Conservation (phyloP, 2,888 invertebrate species). For the Drosophila neonasuta region DNA sequence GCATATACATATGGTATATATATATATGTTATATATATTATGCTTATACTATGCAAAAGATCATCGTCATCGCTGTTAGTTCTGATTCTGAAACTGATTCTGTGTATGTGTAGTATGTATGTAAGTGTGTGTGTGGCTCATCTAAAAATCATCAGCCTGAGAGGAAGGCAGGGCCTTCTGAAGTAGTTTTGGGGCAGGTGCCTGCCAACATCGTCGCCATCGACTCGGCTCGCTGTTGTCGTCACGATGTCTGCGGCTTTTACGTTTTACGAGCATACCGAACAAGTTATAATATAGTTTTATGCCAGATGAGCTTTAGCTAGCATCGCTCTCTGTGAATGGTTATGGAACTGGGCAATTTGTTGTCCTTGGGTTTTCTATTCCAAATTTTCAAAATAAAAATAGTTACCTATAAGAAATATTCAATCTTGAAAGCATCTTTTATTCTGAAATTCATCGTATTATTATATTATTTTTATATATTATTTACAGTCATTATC, state of each 20-base stretch:
- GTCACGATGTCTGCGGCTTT: slow-evolving; percentile 72
- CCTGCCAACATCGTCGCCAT: background rate
- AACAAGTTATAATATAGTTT: slow-evolving; percentile 45
- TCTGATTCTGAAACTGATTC: slow-evolving; percentile 16
- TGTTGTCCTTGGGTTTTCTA: slow-evolving; percentile 1
- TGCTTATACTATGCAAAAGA: slow-evolving; percentile 59
- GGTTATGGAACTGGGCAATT: slow-evolving; percentile 11
- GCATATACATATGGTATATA: too few species aligned
- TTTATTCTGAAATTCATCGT: too few species aligned
- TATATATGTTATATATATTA: slow-evolving; percentile 4
- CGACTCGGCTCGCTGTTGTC: slow-evolving; percentile 51
- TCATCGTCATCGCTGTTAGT: slow-evolving; percentile 59
- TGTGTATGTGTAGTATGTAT: background rate
- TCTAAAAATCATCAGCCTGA: slow-evolving; percentile 32
- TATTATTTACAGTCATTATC: too few species aligned
- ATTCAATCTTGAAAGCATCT: too few species aligned
- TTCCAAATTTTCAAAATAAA: background rate
- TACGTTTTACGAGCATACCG: slow-evolving; percentile 61
- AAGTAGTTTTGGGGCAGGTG: slow-evolving; percentile 6
- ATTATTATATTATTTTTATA: too few species aligned
- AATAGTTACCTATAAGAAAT: too few species aligned
- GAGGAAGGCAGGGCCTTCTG: slow-evolving; percentile 22
- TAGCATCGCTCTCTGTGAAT: slow-evolving; percentile 9
- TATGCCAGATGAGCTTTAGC: slow-evolving; percentile 36
- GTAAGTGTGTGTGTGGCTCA: slow-evolving; percentile 15